phyloP scores from a whole-genome alignment of 1,140 invertebrate species.

The Sycophaga agraensis region DNA sequence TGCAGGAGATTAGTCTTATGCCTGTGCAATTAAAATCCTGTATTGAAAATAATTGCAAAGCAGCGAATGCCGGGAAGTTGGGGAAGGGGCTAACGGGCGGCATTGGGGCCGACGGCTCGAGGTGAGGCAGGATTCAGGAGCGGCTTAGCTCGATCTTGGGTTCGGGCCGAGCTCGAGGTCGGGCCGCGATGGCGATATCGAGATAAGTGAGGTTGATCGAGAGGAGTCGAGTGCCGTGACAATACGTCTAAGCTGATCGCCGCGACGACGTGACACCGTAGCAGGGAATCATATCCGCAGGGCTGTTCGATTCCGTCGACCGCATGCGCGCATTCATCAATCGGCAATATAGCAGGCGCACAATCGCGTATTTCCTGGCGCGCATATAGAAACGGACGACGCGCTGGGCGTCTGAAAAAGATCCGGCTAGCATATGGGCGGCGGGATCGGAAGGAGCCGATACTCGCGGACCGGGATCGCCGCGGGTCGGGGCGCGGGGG shows the following conservation, averaged over 20 bases:
- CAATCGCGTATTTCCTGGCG: background rate
- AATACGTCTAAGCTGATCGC: constrained; percentile 24
- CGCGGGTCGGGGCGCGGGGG: too few species aligned
- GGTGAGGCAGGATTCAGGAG: too few species aligned
- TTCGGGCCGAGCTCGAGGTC: background rate
- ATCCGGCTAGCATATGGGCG: constrained; percentile 47
- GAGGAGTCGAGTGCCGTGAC: constrained; percentile 1
- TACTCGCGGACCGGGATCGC: too few species aligned
- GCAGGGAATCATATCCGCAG: constrained; percentile 45
- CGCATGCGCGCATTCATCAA: too few species aligned
- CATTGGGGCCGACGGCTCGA: too few species aligned
- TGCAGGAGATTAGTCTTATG: too few species aligned
- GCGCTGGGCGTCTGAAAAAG: constrained; percentile 45
- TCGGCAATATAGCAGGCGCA: too few species aligned
- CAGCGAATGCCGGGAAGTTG: too few species aligned
- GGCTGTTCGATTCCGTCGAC: constrained; percentile 34
- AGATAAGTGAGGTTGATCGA: background rate
- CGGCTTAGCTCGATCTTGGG: too few species aligned
- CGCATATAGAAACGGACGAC: constrained; percentile 5
- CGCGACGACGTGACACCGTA: constrained; percentile 45
- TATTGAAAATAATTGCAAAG: too few species aligned
- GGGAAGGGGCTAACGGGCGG: background rate
- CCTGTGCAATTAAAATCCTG: too few species aligned
- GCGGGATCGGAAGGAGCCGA: constrained; percentile 16
- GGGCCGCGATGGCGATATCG: background rate